A percentile compares a stretch with the other conserved stretches of the same genome.
Conservation (phyloP, 2,113 vertebrate genomes). For the Psittacus erithacus region DNA sequence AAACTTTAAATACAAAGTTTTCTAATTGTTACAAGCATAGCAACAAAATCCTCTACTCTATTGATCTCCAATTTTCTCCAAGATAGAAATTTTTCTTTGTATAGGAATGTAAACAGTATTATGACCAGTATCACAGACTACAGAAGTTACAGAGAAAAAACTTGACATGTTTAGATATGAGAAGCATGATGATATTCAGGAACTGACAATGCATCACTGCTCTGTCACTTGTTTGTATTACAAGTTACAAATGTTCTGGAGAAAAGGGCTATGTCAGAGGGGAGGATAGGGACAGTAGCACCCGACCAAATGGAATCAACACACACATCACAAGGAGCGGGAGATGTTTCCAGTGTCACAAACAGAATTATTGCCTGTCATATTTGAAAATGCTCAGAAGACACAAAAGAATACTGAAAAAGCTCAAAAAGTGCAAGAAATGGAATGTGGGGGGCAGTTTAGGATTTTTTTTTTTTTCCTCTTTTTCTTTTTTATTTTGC, state of each 20-base stretch:
- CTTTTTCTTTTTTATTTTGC: slow-evolving; percentile 62
- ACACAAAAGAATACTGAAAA: slow-evolving; percentile 77
- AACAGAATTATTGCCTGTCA: slow-evolving; percentile 87
- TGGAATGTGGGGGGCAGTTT: slow-evolving; percentile 73
- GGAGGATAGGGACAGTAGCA: slow-evolving; percentile 75
- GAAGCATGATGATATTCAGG: slow-evolving; percentile 81
- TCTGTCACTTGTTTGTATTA: slow-evolving; percentile 83
- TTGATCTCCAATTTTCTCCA: slow-evolving; percentile 81
- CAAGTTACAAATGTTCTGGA: slow-evolving; percentile 86
- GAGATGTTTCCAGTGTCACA: slow-evolving; percentile 85
- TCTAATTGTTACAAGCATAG: slow-evolving; percentile 89
- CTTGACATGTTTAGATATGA: slow-evolving; percentile 80
- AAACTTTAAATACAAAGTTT: slow-evolving; percentile 92
- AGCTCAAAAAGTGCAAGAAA: slow-evolving; percentile 81
- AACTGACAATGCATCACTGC: slow-evolving; percentile 78
- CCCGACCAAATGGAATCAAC: slow-evolving; percentile 84
- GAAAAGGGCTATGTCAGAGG: slow-evolving; percentile 81
- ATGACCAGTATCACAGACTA: slow-evolving; percentile 85
- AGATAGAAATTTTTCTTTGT: slow-evolving; percentile 82
- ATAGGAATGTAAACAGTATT: slow-evolving; percentile 89
- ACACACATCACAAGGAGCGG: slow-evolving; percentile 82
- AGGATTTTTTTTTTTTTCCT: neutral
- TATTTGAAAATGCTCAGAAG: slow-evolving; percentile 81
- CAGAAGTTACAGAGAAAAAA: slow-evolving; percentile 83
- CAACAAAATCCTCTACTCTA: slow-evolving; percentile 89